Percentiles rank a stretch among this genome's conserved stretches.
Conservation (phyloP, 2,797 vertebrate species). For the Myotis findleyi region DNA sequence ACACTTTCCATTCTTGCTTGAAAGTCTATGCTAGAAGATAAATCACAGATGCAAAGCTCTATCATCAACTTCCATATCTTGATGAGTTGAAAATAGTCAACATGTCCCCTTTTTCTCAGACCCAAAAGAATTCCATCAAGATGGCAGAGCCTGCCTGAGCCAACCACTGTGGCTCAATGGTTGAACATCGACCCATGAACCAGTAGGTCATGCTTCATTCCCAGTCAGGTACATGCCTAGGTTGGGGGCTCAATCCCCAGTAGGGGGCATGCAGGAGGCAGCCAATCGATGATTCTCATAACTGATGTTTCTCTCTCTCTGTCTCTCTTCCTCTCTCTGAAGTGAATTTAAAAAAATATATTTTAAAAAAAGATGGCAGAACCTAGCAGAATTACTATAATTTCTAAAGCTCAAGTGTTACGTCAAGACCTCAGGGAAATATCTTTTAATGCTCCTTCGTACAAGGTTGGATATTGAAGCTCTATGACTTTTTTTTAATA, state of each 20-base stretch:
- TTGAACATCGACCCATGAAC: too few species aligned
- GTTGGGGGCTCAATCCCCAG: too few species aligned
- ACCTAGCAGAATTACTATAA: neutral
- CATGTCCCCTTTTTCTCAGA: neutral
- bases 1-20: neutral
- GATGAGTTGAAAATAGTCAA: neutral
- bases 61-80: neutral
- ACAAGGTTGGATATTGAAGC: neutral
- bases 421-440: neutral
- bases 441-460: neutral
- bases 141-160: neutral
- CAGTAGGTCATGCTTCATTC: too few species aligned
- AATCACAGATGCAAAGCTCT: constrained; percentile 17
- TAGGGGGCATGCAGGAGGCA: too few species aligned
- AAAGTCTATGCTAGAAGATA: constrained; percentile 2
- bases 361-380: neutral
- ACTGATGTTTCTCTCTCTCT: too few species aligned
- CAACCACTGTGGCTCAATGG: too few species aligned
- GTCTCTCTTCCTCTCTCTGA: too few species aligned
- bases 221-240: too few species aligned
- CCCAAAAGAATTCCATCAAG: neutral
- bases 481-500: neutral
- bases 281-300: too few species aligned
- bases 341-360: too few species aligned
- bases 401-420: neutral